These are phyloP conservation scores for Colossoma macropomum DNA, from an alignment of 2,113 vertebrate species.

Conservation along the genomic window DNA sequence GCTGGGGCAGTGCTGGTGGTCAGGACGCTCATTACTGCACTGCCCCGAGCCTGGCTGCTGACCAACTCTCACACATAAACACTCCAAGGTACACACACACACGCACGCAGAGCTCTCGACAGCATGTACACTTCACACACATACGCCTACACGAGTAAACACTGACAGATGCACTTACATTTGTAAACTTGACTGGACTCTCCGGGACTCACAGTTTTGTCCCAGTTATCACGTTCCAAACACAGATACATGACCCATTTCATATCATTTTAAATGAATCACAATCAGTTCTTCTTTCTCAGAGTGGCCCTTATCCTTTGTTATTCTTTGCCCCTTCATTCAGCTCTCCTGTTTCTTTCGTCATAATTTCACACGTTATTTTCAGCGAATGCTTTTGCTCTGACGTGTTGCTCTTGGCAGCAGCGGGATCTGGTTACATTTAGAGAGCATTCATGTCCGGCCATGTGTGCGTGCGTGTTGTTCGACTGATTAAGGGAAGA, in stretches of 20 bases:
- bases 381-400: conserved; percentile 1
- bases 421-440: conserved; percentile 55
- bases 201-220: background rate
- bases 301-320: background rate
- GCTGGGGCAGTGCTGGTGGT: conserved; percentile 1
- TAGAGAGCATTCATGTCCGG: conserved; percentile 43
- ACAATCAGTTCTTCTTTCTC: background rate
- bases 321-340: conserved; percentile 18
- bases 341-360: conserved; percentile 1
- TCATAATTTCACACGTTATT: conserved; percentile 48
- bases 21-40: background rate
- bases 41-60: background rate
- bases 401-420: conserved; percentile 36
- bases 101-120: background rate
- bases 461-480: conserved; percentile 56
- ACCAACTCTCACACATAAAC: background rate
- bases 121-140: background rate
- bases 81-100: conserved; percentile 3
- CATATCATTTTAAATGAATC: background rate
- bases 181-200: background rate
- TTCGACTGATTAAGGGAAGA: conserved; percentile 57
- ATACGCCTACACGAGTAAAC: background rate
- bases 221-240: background rate
- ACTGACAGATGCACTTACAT: background rate
- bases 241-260: background rate